These are phyloP conservation scores for Elachura formosa DNA, from an alignment of 2,113 vertebrate genomes.

Conservation along the genomic window DNA sequence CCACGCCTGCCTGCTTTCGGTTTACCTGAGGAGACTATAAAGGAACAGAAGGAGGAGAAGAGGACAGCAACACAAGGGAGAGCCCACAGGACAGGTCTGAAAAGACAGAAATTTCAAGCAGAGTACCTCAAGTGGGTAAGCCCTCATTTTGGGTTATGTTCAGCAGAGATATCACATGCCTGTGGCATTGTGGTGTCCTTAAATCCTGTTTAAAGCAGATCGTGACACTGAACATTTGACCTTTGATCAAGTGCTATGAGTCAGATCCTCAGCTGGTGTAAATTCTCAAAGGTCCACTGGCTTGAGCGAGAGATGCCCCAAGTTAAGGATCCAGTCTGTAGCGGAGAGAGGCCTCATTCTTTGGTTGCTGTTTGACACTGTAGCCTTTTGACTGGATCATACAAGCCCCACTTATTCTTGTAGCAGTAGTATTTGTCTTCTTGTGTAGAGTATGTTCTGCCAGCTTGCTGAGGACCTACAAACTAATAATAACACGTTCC, in stretches of 20 bases:
- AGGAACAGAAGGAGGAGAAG: constrained; percentile 12
- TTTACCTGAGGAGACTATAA: constrained; percentile 36
- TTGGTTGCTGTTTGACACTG: neutral
- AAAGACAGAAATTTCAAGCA: neutral
- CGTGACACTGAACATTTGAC: neutral
- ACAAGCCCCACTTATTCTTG: neutral
- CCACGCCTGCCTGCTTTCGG: constrained; percentile 18
- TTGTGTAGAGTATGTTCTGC: neutral
- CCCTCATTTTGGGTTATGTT: neutral
- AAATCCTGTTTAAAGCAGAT: neutral
- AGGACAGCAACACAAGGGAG: neutral
- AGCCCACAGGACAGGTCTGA: neutral
- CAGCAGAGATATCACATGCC: neutral
- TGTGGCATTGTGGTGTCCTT: neutral
- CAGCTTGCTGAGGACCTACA: neutral
- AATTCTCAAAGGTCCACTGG: neutral
- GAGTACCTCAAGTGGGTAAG: neutral
- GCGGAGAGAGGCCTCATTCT: neutral
- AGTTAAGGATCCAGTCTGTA: neutral
- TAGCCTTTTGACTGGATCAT: neutral
- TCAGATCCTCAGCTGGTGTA: neutral
- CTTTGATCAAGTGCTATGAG: neutral
- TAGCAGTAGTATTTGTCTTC: neutral
- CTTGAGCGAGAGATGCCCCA: neutral
- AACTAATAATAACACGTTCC: neutral